Conservation (phyloP, 2,113 vertebrate genomes). For the Edolisoma coerulescens region DNA sequence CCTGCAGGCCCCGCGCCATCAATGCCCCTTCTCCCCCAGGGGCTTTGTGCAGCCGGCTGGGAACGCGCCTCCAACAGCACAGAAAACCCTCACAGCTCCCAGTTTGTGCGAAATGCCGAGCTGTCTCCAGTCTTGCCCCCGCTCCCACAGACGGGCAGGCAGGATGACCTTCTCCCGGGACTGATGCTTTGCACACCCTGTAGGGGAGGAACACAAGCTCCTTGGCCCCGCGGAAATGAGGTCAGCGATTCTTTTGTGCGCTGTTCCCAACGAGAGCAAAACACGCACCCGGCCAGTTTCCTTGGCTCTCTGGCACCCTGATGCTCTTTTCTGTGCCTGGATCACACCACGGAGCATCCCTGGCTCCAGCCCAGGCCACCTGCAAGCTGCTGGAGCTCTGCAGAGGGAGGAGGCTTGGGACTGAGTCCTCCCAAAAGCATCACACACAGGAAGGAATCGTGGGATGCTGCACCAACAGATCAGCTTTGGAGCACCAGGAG, state of each 20-base stretch:
- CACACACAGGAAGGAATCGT: rapidly evolving
- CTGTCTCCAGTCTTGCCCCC: neutral
- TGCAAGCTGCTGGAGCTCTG: neutral
- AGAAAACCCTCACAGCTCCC: neutral
- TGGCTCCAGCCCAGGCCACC: neutral
- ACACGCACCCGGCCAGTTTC: rapidly evolving
- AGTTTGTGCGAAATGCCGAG: neutral
- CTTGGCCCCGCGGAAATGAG: neutral
- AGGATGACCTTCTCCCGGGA: neutral
- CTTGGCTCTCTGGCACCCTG: neutral
- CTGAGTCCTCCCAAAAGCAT: rapidly evolving
- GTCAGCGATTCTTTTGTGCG: neutral
- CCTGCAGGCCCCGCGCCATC: neutral
- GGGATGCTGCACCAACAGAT: neutral
- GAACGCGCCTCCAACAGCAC: neutral
- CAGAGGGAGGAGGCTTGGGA: neutral
- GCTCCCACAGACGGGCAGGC: neutral
- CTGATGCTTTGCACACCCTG: neutral
- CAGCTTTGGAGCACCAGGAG: neutral
- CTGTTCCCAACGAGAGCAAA: neutral
- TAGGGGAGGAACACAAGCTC: neutral
- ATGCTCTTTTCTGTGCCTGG: neutral
- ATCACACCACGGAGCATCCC: neutral
- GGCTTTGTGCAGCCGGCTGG: neutral
- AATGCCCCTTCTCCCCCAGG: rapidly evolving